Evolutionary conservation across 2,113 vertebrate species (phyloP), one percentile per base, ranked within the genome.

Genomic region (Saguinus midas): DNA sequence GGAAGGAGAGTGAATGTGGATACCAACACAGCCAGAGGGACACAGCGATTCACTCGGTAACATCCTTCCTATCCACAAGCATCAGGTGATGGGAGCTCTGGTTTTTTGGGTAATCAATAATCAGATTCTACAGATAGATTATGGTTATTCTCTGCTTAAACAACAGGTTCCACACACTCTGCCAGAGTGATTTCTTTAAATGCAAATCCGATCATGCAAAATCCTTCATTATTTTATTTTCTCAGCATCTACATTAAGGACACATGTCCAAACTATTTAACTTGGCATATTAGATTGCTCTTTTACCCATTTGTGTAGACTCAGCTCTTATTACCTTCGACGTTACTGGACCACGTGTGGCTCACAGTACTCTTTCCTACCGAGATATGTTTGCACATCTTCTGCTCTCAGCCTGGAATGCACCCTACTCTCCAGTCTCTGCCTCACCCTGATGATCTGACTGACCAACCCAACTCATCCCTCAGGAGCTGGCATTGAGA

Each of bases 321-420:
- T 48, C 8, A 8, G 8, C 14, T 40, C 35, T 73, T 1, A 0
- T n/a, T 40, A 3, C 25, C 4, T n/a, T 40, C 35, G 6, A 27
- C 35, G 43, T 61, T 9, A 3, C 57, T 32, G 32, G 48, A 29
- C 7, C 10, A 6, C 3, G 25, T 32, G 50, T 14, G 16, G 11
- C 0, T 48, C 81, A 58, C 6, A 27, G 43, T 5, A 2, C 4
- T 8, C 32, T 55, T 68, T 18, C 68, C 6, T 10, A 3, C 50
- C 0, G 4, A 52, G 32, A 6, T 12, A 3, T 6, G 0, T 0
- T 1, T 10, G n/a, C 20, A 29, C 57, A 1, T 18, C 2, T 6
- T 25, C 20, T 27, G 4, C 0, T 48, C 32, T 61, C 80, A 37
- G 40, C 23, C 58, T 58, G 25, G 7, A 16, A 23, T 0, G 3